Conservation (phyloP, 1,140 invertebrate genomes). For the Adelges cooleyi region DNA sequence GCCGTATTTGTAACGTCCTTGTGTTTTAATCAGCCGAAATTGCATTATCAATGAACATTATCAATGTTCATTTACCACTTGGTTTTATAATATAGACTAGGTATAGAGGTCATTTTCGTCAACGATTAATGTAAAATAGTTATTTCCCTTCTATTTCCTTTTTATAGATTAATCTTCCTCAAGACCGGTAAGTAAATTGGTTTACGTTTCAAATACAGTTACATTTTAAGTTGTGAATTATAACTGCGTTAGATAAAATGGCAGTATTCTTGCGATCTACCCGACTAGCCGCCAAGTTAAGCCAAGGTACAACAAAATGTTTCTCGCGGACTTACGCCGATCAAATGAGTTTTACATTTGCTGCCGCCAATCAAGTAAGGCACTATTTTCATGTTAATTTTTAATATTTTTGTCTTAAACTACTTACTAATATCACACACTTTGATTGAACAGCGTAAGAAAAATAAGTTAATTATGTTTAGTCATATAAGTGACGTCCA, state of each 20-base stretch:
- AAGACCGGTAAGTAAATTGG: too few species aligned
- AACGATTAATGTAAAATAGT: too few species aligned
- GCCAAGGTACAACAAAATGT: constrained; percentile 35
- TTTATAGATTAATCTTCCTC: too few species aligned
- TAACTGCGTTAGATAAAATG: too few species aligned
- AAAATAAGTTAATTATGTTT: too few species aligned
- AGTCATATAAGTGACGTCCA: background rate
- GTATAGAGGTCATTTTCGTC: constrained; percentile 15
- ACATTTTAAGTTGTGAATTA: too few species aligned
- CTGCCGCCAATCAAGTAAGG: constrained; percentile 70
- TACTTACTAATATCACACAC: too few species aligned
- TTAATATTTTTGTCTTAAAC: background rate
- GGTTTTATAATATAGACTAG: background rate
- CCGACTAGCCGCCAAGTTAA: constrained; percentile 32
- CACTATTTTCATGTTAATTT: too few species aligned
- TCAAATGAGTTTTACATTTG: constrained; percentile 78
- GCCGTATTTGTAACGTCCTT: constrained; percentile 2
- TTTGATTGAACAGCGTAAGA: too few species aligned
- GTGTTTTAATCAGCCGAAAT: background rate
- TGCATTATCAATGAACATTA: background rate
- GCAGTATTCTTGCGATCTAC: constrained; percentile 30
- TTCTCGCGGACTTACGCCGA: constrained; percentile 50
- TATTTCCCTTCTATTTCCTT: too few species aligned
- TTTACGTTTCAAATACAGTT: too few species aligned
- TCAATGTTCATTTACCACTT: too few species aligned